phyloP scores from a whole-genome alignment of 1,140 invertebrate genomes.

The Callitettix versicolor region DNA sequence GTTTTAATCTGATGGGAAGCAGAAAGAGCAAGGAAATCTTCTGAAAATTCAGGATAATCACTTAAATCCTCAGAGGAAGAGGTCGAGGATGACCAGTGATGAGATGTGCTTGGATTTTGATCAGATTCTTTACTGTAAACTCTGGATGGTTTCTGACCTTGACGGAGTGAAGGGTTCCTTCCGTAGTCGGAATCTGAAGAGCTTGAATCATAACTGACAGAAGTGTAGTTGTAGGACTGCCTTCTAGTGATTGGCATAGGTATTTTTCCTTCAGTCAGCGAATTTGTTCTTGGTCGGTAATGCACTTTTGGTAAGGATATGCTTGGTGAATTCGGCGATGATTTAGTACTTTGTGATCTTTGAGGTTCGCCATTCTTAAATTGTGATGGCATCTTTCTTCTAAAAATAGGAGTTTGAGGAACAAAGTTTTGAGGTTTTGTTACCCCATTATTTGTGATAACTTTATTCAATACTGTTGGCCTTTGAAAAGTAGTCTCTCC shows the following conservation, averaged over 20 bases:
- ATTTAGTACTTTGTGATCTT: conserved; percentile 9
- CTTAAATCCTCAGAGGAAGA: conserved; percentile 16
- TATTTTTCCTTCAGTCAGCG: conserved; percentile 9
- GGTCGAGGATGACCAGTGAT: conserved; percentile 15
- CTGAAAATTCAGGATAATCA: conserved; percentile 16
- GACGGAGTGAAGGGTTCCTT: neutral
- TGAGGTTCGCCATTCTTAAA: conserved; percentile 1
- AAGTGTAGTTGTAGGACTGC: conserved; percentile 11
- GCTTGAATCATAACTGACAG: conserved; percentile 13
- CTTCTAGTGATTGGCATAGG: neutral
- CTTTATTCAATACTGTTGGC: neutral
- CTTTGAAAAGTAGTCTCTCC: neutral
- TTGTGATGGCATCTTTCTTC: conserved; percentile 7
- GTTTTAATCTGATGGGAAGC: conserved; percentile 10
- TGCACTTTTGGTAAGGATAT: conserved; percentile 1
- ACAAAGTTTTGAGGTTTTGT: conserved; percentile 4
- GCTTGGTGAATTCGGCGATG: conserved; percentile 15
- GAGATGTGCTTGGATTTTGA: neutral
- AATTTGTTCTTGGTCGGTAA: conserved; percentile 10
- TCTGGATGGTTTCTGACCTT: conserved; percentile 10
- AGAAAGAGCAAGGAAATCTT: conserved; percentile 17
- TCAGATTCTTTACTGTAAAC: neutral
- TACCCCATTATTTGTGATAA: neutral
- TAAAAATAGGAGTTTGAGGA: conserved; percentile 12
- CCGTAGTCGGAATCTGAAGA: conserved; percentile 21